Evolutionary conservation across 2,113 vertebrate species (phyloP).

Genomic region (Poeciliopsis turrubarensis): DNA sequence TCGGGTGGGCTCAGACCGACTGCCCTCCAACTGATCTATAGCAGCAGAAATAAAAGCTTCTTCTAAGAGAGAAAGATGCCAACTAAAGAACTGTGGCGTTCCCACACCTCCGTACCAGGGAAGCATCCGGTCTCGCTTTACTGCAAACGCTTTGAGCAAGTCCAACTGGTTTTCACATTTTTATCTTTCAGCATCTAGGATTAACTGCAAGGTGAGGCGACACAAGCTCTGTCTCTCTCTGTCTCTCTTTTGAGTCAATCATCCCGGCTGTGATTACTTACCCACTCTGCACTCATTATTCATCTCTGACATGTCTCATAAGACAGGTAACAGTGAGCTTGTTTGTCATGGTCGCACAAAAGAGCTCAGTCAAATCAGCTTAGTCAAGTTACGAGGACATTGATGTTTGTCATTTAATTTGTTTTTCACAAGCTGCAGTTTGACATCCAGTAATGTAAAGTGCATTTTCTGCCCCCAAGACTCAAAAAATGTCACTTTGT

Average conservation of each 20-base stretch:
- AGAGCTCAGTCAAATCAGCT: not conserved
- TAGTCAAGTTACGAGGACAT: not conserved
- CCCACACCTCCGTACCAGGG: not conserved
- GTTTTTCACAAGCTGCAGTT: too few relatives aligned
- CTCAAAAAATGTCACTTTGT: not conserved
- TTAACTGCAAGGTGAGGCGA: not conserved
- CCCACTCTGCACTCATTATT: not conserved
- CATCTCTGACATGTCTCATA: not conserved
- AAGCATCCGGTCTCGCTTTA: not conserved
- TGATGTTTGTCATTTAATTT: not conserved
- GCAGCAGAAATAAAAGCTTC: not conserved
- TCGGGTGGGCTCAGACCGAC: not conserved
- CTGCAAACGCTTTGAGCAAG: not conserved
- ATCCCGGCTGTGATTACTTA: not conserved
- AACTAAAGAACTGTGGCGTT: not conserved
- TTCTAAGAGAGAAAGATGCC: not conserved
- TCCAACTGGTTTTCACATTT: slow-evolving; percentile 3
- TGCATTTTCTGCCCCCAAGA: too few relatives aligned
- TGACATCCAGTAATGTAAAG: too few relatives aligned
- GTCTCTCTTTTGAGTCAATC: not conserved
- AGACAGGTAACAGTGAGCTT: too few relatives aligned
- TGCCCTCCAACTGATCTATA: not conserved
- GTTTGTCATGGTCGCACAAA: not conserved
- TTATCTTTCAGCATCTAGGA: not conserved
- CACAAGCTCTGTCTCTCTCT: not conserved